Conservation (phyloP, 2,797 vertebrate genomes). For the Sciurus vulgaris region DNA sequence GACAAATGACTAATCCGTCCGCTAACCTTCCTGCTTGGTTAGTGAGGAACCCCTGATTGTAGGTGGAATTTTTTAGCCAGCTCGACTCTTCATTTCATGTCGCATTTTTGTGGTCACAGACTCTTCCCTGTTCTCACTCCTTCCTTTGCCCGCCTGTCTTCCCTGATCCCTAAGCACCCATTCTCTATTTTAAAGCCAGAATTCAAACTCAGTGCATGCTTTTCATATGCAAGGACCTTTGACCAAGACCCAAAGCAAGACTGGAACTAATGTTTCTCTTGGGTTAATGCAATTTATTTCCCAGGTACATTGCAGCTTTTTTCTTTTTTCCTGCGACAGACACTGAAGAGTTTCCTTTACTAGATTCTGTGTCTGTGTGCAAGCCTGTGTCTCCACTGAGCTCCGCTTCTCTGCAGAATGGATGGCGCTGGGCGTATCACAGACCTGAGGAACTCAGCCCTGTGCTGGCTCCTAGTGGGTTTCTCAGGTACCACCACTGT, state of each 20-base stretch:
- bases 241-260: not conserved
- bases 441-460: not conserved
- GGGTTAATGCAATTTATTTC: not conserved
- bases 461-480: not conserved
- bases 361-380: not conserved
- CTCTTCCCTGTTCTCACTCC: not conserved
- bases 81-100: not conserved
- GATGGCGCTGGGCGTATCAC: not conserved
- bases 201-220: not conserved
- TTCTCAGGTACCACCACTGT: no score
- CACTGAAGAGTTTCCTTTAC: not conserved
- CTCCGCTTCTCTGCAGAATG: not conserved
- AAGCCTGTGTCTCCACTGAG: not conserved
- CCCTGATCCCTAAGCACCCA: not conserved
- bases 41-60: not conserved
- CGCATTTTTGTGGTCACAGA: not conserved
- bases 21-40: not conserved
- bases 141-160: no score
- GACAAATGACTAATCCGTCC: not conserved
- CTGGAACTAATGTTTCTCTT: conserved; percentile 24
- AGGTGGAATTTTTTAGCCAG: not conserved
- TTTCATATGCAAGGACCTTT: not conserved
- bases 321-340: not conserved
- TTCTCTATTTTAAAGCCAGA: not conserved
- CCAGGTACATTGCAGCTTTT: not conserved